Base-by-base conservation (phyloP, 2,113 vertebrate species). In the Platysternon megacephalum region DNA sequence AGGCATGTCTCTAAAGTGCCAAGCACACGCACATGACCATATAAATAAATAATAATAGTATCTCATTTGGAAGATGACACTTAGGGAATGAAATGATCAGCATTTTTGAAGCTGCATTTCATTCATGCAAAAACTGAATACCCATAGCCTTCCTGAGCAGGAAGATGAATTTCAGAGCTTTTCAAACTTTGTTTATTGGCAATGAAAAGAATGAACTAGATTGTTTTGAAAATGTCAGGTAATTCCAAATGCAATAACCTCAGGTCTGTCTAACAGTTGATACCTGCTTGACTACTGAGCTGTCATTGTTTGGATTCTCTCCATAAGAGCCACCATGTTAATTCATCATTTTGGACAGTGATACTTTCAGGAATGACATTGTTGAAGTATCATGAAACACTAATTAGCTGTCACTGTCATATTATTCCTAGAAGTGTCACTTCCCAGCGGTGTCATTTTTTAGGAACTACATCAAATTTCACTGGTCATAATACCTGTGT, bases 381-480 rank as follows among this genome's bases (percentile, higher is more conserved):
- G 22, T 10, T 8, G 0, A 0, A 1, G 35, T 85, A 92, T 80
- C 88, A 44, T 1, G 39, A 89, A 26, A 1, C 89, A 22, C 86
- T 84, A n/a, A 87, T 82, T 52, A 88, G 85, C 94, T 93, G 93
- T 85, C 91, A 48, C 72, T 96, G 94, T 51, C 95, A 89, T 84
- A 1, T 9, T 46, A 0, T 39, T 48, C 58, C 0, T 2, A 16
- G 52, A 55, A 79, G 0, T 94, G 94, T 79, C 10, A 3, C 13
- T 53, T 39, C 48, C 0, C 1, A n/a, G 58, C 53, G 79, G 88
- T 61, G 86, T 78, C 81, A 39, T 29, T 0, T 53, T 32, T 22
- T 80, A 58, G 85, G 76, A 87, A 61, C 52, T 86, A 35, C 0
- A 11, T 1, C 82, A 14, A 46, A 85, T 4, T 68, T 2, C 52